Percentiles rank a stretch among this genome's conserved stretches.
These are phyloP conservation scores for Orthonychiurus folsomi DNA, from an alignment of 2,888 invertebrate genomes.

Conservation along the genomic window DNA sequence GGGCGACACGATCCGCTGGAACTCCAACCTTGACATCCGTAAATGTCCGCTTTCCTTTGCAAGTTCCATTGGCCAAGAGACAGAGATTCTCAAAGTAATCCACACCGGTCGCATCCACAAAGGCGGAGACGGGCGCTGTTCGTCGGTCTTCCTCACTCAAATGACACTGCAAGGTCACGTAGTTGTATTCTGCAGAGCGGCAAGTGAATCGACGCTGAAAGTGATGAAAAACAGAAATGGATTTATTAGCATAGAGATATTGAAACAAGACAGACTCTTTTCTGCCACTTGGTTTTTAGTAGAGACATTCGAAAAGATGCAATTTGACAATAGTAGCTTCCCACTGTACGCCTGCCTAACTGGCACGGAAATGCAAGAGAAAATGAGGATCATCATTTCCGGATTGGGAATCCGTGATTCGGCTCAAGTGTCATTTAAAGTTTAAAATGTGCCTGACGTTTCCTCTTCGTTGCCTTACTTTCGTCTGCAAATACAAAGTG, in stretches of 20 bases:
- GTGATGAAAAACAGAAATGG: conserved; percentile 30
- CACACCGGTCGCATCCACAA: conserved; percentile 74
- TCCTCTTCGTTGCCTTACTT: too few species aligned
- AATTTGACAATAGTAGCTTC: too few species aligned
- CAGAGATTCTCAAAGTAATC: conserved; percentile 87
- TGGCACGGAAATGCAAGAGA: too few species aligned
- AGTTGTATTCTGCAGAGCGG: conserved; percentile 86
- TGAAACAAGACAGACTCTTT: too few species aligned
- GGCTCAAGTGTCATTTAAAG: too few species aligned
- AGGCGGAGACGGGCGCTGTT: conserved; percentile 76
- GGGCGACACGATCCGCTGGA: conserved; percentile 81
- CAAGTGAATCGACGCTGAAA: conserved; percentile 77
- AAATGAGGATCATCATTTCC: too few species aligned
- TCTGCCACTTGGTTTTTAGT: too few species aligned
- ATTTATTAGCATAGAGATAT: not conserved
- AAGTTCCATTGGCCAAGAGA: conserved; percentile 77
- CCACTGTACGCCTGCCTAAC: too few species aligned
- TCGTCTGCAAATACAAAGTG: too few species aligned
- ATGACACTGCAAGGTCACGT: conserved; percentile 82
- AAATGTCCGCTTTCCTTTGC: conserved; percentile 71
- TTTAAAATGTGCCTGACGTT: too few species aligned
- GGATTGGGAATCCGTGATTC: too few species aligned
- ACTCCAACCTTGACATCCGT: conserved; percentile 77
- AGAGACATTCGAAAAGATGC: too few species aligned
- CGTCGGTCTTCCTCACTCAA: conserved; percentile 82